Evolutionary conservation across 2,797 vertebrate genomes (phyloP), one percentile per base, ranked within the genome.

Genomic region (Mormyrus proboscirostris): DNA sequence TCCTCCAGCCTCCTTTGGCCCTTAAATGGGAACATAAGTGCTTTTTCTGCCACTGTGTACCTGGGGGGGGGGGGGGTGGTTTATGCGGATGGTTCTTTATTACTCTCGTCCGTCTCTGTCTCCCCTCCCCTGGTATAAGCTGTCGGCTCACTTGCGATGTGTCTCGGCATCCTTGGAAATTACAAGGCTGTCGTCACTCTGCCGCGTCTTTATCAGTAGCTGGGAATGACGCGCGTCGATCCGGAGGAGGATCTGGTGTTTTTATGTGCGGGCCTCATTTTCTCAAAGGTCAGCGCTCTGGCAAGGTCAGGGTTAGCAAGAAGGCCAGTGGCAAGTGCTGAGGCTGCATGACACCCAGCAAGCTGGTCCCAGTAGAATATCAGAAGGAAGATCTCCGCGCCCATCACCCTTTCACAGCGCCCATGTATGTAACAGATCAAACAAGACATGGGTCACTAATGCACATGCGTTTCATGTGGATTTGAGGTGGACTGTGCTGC

Each of bases 1-100:
- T 86, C 84, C 84, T 86, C 47, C 50, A 55, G 50, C 84, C 49
- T 86, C 49, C 84, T 16, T 86, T 51, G 84, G 47, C 25, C 84
- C 50, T 86, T 16, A 51, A 22, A 86, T 86, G 50, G 47, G 49
- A 51, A 49, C 47, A 86, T 10, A 86, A 86, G 84, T 86, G 25
- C n/a, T 55, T 44, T 50, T 10, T 6, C 12, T 55, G 50, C 22
- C 22, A 12, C 84, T 53, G 50, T 33, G 84, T 55, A 49, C 84
- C 22, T 73, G 82, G n/a, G 5, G n/a, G 44, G 16, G 73, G 69
- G 22, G 59, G 33, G 69, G 73, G 38, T 2, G 59, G 41, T 82
- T 82, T 41, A 41, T 41, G 41, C 8, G 16, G 41, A 47, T 82
- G 41, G 16, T 82, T 47, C 76, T 47, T 82, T 44, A 82, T 44